A percentile compares a stretch with the other conserved stretches of the same genome.
Evolutionary conservation across 2,113 vertebrate genomes (phyloP).

Genomic region (Brachypteracias leptosomus): DNA sequence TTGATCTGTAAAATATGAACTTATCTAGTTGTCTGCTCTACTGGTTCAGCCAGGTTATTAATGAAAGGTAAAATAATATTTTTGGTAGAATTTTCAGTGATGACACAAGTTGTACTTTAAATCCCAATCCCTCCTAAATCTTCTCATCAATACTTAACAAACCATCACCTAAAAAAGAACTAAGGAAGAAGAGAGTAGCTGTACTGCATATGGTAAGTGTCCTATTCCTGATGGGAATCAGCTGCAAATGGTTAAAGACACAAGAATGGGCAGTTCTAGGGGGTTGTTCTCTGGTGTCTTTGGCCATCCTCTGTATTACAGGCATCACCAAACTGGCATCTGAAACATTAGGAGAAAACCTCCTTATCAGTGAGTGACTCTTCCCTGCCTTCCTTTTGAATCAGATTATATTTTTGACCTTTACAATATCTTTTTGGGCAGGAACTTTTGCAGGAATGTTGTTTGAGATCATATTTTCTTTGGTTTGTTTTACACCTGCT

Average conservation of each 20-base stretch:
- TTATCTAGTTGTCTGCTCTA: conserved; percentile 8
- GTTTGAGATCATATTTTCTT: neutral
- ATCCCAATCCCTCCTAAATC: neutral
- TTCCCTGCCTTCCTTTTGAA: neutral
- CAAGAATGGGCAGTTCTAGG: neutral
- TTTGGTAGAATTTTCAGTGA: neutral
- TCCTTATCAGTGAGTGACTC: neutral
- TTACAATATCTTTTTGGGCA: neutral
- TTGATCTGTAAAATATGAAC: conserved; percentile 28
- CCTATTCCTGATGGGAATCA: neutral
- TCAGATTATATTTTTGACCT: neutral
- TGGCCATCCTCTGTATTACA: neutral
- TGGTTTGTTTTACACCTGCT: neutral
- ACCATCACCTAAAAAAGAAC: neutral
- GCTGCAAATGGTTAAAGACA: neutral
- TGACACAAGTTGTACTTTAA: neutral
- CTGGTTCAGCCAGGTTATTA: conserved; percentile 26
- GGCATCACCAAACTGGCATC: neutral
- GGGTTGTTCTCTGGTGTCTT: neutral
- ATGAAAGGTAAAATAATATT: neutral
- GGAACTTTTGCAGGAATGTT: neutral
- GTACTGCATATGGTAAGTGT: rapidly evolving
- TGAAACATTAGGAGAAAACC: neutral
- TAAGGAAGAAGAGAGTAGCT: neutral
- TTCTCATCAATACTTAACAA: neutral